These are phyloP conservation scores for Ethmia dodecea DNA, from an alignment of 2,888 invertebrate genomes.

Conservation along the genomic window DNA sequence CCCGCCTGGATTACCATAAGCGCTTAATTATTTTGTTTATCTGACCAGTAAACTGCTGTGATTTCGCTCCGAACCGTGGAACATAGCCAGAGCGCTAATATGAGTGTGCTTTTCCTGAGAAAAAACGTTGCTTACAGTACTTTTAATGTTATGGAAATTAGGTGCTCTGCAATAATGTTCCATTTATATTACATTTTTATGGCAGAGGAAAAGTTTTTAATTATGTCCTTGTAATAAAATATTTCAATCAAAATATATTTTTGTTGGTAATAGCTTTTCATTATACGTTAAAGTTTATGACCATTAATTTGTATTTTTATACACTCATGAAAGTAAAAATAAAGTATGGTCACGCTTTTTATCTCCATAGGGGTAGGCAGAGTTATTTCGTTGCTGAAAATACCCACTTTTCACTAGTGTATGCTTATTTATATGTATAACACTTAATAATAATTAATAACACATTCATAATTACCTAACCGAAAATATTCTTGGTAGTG, in stretches of 20 bases:
- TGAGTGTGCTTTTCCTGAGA: neutral
- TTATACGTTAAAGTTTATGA: too few species aligned
- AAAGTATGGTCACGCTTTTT: too few species aligned
- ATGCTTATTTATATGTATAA: too few species aligned
- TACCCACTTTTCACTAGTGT: too few species aligned
- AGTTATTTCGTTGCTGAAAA: too few species aligned
- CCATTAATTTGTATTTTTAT: too few species aligned
- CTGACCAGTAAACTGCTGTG: constrained; percentile 61
- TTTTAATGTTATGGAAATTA: neutral
- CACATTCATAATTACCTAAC: too few species aligned
- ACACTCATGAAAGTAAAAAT: too few species aligned
- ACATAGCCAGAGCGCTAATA: constrained; percentile 27
- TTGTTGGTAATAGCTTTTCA: neutral
- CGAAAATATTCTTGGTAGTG: too few species aligned
- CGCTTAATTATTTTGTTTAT: constrained; percentile 69
- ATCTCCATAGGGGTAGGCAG: too few species aligned
- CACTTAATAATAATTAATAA: too few species aligned
- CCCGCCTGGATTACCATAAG: constrained; percentile 41
- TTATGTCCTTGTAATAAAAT: neutral
- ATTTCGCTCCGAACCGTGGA: constrained; percentile 33
- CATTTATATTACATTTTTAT: neutral
- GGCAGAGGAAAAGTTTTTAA: neutral
- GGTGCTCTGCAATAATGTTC: neutral
- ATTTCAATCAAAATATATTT: too few species aligned
- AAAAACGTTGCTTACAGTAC: constrained; percentile 11